phyloP scores from a whole-genome alignment of 2,888 invertebrate species.

The Apamea crenata region DNA sequence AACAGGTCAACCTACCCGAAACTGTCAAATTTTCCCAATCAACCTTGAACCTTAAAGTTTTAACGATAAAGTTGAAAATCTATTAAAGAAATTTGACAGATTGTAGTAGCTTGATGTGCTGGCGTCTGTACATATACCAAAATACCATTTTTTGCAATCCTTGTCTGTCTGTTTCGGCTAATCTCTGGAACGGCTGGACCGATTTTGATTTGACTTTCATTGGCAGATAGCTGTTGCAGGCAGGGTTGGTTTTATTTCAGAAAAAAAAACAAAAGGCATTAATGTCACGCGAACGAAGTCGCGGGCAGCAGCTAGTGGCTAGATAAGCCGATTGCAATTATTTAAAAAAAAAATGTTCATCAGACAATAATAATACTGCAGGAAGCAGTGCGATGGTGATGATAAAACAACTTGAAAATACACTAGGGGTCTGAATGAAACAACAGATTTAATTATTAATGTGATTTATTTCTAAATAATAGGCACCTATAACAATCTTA shows the following conservation, averaged over 20 bases:
- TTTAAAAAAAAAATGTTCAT: neutral
- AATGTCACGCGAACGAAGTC: neutral
- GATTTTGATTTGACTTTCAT: neutral
- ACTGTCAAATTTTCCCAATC: no score
- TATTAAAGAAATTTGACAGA: no score
- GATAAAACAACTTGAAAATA: neutral
- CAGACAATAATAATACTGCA: neutral
- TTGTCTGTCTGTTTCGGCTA: neutral
- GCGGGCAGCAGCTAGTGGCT: no score
- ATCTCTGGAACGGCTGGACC: neutral
- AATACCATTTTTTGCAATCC: no score
- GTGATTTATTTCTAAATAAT: conserved; percentile 66
- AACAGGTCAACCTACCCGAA: no score
- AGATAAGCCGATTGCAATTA: no score
- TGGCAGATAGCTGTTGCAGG: neutral
- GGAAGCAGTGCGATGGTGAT: neutral
- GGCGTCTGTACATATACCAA: no score
- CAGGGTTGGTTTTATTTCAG: no score
- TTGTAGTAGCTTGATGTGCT: no score
- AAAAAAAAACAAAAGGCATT: neutral
- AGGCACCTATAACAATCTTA: conserved; percentile 61
- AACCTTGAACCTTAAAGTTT: no score
- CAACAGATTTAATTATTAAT: conserved; percentile 42
- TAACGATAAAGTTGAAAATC: no score
- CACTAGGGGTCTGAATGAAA: conserved; percentile 5